These are phyloP conservation scores for Micrasema longulum DNA, from an alignment of 1,140 invertebrate species.

Conservation along the genomic window DNA sequence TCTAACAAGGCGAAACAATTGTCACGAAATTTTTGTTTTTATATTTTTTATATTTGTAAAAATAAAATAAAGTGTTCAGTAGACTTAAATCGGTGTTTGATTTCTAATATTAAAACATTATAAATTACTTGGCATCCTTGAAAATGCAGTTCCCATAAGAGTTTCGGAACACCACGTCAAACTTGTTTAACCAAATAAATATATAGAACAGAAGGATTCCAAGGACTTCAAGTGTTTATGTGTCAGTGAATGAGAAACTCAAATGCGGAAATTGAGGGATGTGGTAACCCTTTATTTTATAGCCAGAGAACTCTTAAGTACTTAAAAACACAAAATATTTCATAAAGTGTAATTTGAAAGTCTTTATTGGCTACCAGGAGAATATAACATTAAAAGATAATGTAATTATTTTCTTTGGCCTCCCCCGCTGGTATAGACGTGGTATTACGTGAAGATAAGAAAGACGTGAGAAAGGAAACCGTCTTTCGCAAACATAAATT, in stretches of 20 bases:
- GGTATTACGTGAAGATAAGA: slow-evolving; percentile 44
- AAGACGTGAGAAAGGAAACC: slow-evolving; percentile 51
- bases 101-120: too few relatives aligned
- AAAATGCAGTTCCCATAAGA: too few relatives aligned
- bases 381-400: not conserved
- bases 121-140: too few relatives aligned
- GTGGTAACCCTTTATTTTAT: not conserved
- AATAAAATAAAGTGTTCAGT: too few relatives aligned
- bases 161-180: too few relatives aligned
- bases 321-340: too few relatives aligned
- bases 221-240: slow-evolving; percentile 12
- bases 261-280: slow-evolving; percentile 12
- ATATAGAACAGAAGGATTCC: not conserved
- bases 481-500: slow-evolving; percentile 38
- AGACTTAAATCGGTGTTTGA: too few relatives aligned
- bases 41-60: too few relatives aligned
- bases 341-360: too few relatives aligned
- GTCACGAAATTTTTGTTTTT: too few relatives aligned
- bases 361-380: slow-evolving; percentile 10
- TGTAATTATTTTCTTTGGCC: slow-evolving; percentile 32
- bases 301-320: too few relatives aligned
- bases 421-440: slow-evolving; percentile 18
- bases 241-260: slow-evolving; percentile 4
- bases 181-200: not conserved
- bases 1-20: too few relatives aligned